Evolutionary conservation across 2,113 vertebrate species (phyloP).

Genomic region (Ascaphus truei): DNA sequence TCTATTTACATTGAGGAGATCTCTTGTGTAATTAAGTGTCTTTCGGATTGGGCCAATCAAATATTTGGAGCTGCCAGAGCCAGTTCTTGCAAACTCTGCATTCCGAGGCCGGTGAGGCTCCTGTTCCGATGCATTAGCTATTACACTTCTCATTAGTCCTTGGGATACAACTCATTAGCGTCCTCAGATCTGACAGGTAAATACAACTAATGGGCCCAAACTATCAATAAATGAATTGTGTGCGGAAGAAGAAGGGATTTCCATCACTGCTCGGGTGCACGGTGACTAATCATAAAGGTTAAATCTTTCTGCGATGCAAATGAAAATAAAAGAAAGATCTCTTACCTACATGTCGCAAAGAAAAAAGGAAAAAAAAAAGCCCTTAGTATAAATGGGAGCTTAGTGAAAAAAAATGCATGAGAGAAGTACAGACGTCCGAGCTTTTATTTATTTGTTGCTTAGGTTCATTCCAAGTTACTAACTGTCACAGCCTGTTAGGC

Average conservation of each 20-base stretch:
- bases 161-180: constrained; percentile 89
- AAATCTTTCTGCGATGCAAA: constrained; percentile 57
- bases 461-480: constrained; percentile 74
- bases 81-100: constrained; percentile 53
- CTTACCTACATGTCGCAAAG: constrained; percentile 42
- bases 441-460: constrained; percentile 67
- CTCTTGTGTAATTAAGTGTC: constrained; percentile 61
- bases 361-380: constrained; percentile 40
- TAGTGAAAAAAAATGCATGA: background rate
- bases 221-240: constrained; percentile 82
- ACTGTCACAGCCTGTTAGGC: constrained; percentile 60
- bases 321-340: constrained; percentile 39
- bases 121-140: constrained; percentile 87
- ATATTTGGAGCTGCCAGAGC: constrained; percentile 51
- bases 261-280: constrained; percentile 42
- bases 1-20: too few species aligned
- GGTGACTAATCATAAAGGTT: constrained; percentile 53
- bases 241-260: constrained; percentile 72
- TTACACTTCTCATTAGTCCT: constrained; percentile 87
- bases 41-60: constrained; percentile 74
- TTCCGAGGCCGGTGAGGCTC: constrained; percentile 54
- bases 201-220: constrained; percentile 86
- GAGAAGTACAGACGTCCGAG: constrained; percentile 53
- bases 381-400: constrained; percentile 7
- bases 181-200: constrained; percentile 84